These are phyloP conservation scores for Tipula confusa DNA, from an alignment of 2,888 invertebrate genomes.

Conservation along the genomic window DNA sequence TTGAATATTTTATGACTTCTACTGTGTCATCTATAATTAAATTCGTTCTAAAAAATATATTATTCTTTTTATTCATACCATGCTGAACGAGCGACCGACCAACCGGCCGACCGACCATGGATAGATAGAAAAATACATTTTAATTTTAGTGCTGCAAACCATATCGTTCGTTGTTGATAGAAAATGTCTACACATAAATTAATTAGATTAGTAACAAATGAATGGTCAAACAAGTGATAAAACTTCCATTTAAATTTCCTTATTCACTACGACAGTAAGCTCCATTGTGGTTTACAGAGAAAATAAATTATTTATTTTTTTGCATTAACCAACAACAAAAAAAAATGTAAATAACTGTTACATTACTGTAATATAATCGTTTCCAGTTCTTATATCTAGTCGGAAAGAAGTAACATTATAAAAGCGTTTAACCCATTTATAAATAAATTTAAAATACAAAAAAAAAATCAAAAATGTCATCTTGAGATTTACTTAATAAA, in stretches of 20 bases:
- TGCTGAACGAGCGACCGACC: too few species aligned
- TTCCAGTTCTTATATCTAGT: neutral
- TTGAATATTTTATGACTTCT: neutral
- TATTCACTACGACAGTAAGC: neutral
- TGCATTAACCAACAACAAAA: neutral
- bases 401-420: neutral
- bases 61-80: neutral
- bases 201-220: neutral
- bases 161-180: neutral
- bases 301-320: neutral
- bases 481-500: constrained; percentile 7
- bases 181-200: neutral
- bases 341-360: neutral
- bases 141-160: neutral
- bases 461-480: neutral
- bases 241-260: neutral
- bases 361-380: neutral
- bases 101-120: neutral
- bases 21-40: constrained; percentile 3
- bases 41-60: neutral
- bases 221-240: neutral
- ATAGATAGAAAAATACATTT: neutral
- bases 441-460: neutral
- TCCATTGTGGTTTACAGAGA: neutral
- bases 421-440: neutral